phyloP scores from a whole-genome alignment of 2,888 invertebrate genomes.

The Boloria euphrosyne region DNA sequence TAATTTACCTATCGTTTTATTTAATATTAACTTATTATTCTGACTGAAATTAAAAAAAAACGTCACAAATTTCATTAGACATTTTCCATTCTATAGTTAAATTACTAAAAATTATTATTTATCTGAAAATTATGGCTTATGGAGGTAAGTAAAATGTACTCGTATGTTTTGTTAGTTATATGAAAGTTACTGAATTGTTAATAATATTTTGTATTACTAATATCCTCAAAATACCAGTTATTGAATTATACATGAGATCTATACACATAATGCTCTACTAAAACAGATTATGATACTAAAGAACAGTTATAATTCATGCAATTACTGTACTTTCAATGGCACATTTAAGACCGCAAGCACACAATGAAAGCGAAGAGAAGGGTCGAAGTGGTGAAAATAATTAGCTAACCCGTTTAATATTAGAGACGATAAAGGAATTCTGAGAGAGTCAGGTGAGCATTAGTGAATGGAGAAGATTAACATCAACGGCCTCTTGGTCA shows the following conservation, averaged over 20 bases:
- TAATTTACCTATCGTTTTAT: neutral
- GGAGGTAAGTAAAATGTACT: too few relatives aligned
- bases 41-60: neutral
- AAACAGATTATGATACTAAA: conserved; percentile 41
- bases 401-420: conserved; percentile 42
- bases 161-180: too few relatives aligned
- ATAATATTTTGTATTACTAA: too few relatives aligned
- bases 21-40: neutral
- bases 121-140: too few relatives aligned
- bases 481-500: conserved; percentile 54
- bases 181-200: too few relatives aligned
- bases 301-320: conserved; percentile 45
- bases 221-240: neutral
- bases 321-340: conserved; percentile 43
- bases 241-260: conserved; percentile 29
- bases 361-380: conserved; percentile 48
- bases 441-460: conserved; percentile 53
- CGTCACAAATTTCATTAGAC: neutral
- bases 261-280: conserved; percentile 37
- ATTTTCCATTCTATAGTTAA: too few relatives aligned
- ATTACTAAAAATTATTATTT: too few relatives aligned
- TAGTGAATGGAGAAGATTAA: conserved; percentile 59
- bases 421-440: conserved; percentile 54
- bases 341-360: conserved; percentile 46
- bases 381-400: conserved; percentile 50